Evolutionary conservation across 1,140 invertebrate species (phyloP).

Genomic region (Drosophila gunungcola): DNA sequence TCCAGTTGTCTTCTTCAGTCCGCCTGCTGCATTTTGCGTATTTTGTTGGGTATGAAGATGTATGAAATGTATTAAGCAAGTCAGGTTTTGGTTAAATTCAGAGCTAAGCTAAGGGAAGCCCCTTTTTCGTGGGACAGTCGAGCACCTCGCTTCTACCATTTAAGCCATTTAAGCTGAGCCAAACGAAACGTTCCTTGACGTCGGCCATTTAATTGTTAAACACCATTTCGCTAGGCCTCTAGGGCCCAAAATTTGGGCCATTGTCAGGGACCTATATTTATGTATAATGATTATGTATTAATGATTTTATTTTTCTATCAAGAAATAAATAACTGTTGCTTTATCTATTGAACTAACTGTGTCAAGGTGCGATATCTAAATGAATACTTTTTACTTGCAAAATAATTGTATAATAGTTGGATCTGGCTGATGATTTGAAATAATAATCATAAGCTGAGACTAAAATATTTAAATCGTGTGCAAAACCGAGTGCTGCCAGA

Average conservation of each 20-base stretch:
- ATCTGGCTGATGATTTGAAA: too few species aligned
- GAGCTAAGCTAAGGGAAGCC: slow-evolving; percentile 23
- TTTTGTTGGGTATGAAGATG: background rate
- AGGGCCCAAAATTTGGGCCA: slow-evolving; percentile 1
- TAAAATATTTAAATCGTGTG: too few species aligned
- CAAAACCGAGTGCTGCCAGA: too few species aligned
- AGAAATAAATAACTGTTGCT: slow-evolving; percentile 53
- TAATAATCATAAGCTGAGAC: too few species aligned
- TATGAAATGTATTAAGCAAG: slow-evolving; percentile 20
- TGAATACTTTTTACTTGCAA: too few species aligned
- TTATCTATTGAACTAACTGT: slow-evolving; percentile 16
- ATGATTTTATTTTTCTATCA: slow-evolving; percentile 64
- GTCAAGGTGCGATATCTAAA: too few species aligned
- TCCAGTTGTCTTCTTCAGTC: slow-evolving; percentile 29
- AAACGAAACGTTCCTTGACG: slow-evolving; percentile 1
- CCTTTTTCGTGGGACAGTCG: slow-evolving; percentile 17
- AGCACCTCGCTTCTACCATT: slow-evolving; percentile 51
- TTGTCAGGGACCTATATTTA: slow-evolving; percentile 24
- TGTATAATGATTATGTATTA: slow-evolving; percentile 50
- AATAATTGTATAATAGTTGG: too few species aligned
- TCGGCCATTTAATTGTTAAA: slow-evolving; percentile 18
- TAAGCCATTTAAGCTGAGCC: slow-evolving; percentile 27
- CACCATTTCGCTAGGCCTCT: slow-evolving; percentile 6
- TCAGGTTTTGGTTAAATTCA: slow-evolving; percentile 38
- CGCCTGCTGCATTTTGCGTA: slow-evolving; percentile 23